These are phyloP conservation scores for Megaceryle alcyon DNA, from an alignment of 2,797 vertebrate species.

Conservation along the genomic window DNA sequence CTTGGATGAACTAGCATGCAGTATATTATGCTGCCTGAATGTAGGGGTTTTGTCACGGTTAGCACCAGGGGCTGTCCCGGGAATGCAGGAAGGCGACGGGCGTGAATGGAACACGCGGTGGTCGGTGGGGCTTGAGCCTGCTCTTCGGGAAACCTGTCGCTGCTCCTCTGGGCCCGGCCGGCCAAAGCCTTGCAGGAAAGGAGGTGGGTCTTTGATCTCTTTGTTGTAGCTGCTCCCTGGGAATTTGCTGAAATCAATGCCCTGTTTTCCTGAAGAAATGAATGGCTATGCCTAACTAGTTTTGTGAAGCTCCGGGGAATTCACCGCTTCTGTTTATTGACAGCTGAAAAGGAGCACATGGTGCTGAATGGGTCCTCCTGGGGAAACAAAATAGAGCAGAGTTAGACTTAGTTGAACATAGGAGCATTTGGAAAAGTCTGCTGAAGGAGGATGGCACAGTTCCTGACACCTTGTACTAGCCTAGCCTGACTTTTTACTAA, in stretches of 20 bases:
- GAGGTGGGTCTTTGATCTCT: constrained; percentile 83
- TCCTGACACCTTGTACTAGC: constrained; percentile 66
- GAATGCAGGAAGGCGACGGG: constrained; percentile 67
- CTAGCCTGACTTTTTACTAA: constrained; percentile 13
- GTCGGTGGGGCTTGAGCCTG: constrained; percentile 50
- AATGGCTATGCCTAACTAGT: constrained; percentile 81
- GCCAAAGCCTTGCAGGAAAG: constrained; percentile 70
- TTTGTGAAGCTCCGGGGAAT: constrained; percentile 77
- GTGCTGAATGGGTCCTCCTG: constrained; percentile 78
- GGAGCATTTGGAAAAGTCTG: constrained; percentile 74
- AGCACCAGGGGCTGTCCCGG: constrained; percentile 66
- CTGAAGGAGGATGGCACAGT: constrained; percentile 51
- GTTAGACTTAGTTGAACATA: constrained; percentile 77
- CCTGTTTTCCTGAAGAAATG: constrained; percentile 80
- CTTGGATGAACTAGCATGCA: constrained; percentile 77
- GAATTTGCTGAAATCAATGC: constrained; percentile 83
- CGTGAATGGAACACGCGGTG: constrained; percentile 71
- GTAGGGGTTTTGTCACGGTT: constrained; percentile 76
- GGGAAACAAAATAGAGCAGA: constrained; percentile 78
- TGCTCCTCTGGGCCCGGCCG: constrained; percentile 64
- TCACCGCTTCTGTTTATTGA: constrained; percentile 81
- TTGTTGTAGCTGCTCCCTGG: constrained; percentile 80
- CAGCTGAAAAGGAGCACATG: constrained; percentile 82
- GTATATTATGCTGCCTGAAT: constrained; percentile 75
- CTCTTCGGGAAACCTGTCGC: constrained; percentile 73